Base-by-base conservation (phyloP, 2,113 vertebrate species). In the Callocephalon fimbriatum region DNA sequence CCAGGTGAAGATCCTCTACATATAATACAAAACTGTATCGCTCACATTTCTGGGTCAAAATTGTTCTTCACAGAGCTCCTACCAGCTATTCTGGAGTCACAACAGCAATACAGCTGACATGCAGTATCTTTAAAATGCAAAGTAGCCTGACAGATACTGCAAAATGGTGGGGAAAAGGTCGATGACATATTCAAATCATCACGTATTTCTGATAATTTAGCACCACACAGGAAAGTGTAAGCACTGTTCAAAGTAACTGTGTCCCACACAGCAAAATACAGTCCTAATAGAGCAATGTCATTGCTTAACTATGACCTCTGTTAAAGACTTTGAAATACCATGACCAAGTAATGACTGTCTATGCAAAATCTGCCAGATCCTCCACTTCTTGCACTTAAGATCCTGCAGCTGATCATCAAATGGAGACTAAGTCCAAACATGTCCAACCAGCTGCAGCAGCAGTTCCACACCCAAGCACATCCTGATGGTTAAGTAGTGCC, bases 351-450 rank as follows among this genome's bases (percentile, higher is more conserved):
- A 54, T 84, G 85, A 62, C 26, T 5, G 27, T 15, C 94, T 53
- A 37, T 0, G 0, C 16, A 26, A 67, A 93, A 93, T 58, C 51
- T 48, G 31, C 32, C 65, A 75, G 72, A 90, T 78, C 32, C 26
- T 93, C 67, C 40, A 44, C 29, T 75, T 88, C 76, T 70, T 31
- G 40, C 45, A 38, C 63, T 45, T 8, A 27, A 87, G 71, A 56
- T 54, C 37, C 50, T 51, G 53, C 13, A 63, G 50, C 31, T 54
- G 27, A 84, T 75, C 85, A 68, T 73, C 83, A 90, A 51, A 72
- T 0, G 0, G 15, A 77, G 26, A 71, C 0, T 21, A 74, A 76
- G 32, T 44, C 71, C 73, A 75, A 17, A 47, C 54, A 66, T 0
- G 15, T 48, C 79, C 65, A 78, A 71, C 10, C 10, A 85, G 37